Evolutionary conservation across 2,113 vertebrate species (phyloP), one percentile per base, ranked within the genome.

Genomic region (Tragelaphus scriptus): DNA sequence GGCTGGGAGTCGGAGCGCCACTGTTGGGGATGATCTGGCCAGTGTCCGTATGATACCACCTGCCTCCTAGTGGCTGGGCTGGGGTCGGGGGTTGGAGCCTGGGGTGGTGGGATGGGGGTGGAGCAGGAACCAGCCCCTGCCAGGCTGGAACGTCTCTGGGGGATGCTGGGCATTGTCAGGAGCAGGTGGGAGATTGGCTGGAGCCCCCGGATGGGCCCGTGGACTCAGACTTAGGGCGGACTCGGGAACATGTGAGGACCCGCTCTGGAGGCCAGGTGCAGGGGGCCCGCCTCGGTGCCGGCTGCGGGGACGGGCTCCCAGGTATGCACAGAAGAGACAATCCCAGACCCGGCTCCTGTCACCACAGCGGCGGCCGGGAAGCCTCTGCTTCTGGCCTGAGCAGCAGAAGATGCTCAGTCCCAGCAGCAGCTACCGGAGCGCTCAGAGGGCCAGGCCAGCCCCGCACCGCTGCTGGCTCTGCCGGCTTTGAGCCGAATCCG

Each of bases 361-460:
- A 17, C 51, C 8, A 2, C 56, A 17, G 79, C 17, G 15, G 47
- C 0, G 12, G 2, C 6, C 9, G 63, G 19, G 12, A 6, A 19
- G 17, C 13, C 10, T 10, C 17, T 23, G 8, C 0, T 40, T 32
- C 19, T 32, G 4, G 25, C 51, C 30, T 79, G 1, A 21, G 1
- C 40, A 36, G 16, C 15, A 0, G 0, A 0, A 10, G n/a, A 2
- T 3, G 0, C 28, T 86, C 14, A 0, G 2, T 40, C 36, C 58
- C 7, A 17, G n/a, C 13, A 14, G 32, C 9, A 4, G 9, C 36
- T 10, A 15, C 63, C 30, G 5, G 30, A 28, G 26, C 3, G 2
- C 1, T 30, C 1, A 0, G 1, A 6, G 44, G 49, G 26, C 58
- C 0, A 3, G 30, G 40, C n/a, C 1, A 1, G 10, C 13, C 40